These are phyloP conservation scores for Procambarus virginalis DNA, from an alignment of 1,140 invertebrate species.

Conservation along the genomic window DNA sequence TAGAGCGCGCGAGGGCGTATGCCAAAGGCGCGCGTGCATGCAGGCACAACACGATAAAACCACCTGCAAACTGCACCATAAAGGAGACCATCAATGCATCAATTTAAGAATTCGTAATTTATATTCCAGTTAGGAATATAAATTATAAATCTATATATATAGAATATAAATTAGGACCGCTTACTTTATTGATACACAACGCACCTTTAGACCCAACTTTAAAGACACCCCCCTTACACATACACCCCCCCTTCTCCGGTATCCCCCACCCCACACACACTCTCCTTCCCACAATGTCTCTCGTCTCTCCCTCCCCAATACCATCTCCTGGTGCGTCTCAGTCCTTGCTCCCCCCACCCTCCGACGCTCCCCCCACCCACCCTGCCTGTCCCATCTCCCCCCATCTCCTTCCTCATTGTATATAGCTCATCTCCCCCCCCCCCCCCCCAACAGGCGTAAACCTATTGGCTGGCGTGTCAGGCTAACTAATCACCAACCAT, in stretches of 20 bases:
- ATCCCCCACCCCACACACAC: neutral
- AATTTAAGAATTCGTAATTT: neutral
- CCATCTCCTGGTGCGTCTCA: neutral
- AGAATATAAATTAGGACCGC: too few relatives aligned
- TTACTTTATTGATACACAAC: neutral
- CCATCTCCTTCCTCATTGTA: neutral
- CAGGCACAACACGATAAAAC: too few relatives aligned
- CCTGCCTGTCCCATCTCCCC: too few relatives aligned
- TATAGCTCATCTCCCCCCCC: neutral
- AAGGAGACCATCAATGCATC: neutral
- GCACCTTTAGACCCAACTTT: too few relatives aligned
- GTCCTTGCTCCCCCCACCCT: neutral
- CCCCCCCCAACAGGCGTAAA: neutral
- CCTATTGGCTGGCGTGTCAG: conserved; percentile 30
- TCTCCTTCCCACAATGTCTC: neutral
- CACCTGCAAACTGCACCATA: neutral
- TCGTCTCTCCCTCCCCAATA: neutral
- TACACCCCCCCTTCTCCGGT: neutral
- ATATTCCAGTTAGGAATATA: neutral
- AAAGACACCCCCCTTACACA: neutral
- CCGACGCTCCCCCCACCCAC: neutral
- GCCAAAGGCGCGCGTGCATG: too few relatives aligned
- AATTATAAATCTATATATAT: too few relatives aligned
- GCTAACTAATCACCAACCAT: conserved; percentile 41
- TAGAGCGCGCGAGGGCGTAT: too few relatives aligned